Conservation (phyloP, 2,888 invertebrate genomes). For the Eristalinus sepulchralis region DNA sequence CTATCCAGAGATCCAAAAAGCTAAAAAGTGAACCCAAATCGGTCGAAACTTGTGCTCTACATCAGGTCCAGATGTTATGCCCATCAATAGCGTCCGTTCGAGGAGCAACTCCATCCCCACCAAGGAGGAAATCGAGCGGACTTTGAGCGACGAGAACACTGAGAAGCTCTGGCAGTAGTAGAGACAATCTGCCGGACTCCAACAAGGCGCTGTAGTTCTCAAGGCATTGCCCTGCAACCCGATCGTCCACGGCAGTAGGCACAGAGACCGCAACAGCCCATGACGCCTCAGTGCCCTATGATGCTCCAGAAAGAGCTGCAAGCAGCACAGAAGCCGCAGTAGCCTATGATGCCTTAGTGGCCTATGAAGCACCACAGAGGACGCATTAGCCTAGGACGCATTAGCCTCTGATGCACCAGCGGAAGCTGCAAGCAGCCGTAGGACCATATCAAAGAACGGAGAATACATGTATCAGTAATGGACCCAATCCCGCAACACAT, state of each 20-base stretch:
- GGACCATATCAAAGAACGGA: neutral
- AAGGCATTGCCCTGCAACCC: constrained; percentile 28
- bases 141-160: constrained; percentile 77
- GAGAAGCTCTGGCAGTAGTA: constrained; percentile 75
- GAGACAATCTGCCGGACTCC: constrained; percentile 64
- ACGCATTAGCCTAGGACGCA: too few relatives aligned
- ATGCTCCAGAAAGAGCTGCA: too few relatives aligned
- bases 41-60: neutral
- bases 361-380: too few relatives aligned
- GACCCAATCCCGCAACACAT: neutral
- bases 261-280: neutral
- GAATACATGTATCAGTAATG: neutral
- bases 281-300: neutral
- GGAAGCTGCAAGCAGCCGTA: neutral
- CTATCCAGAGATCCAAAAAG: neutral
- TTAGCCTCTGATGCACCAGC: too few relatives aligned
- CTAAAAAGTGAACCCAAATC: neutral
- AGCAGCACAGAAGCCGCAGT: too few relatives aligned
- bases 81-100: constrained; percentile 72
- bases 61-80: constrained; percentile 43
- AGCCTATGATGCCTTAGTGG: too few relatives aligned
- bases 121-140: constrained; percentile 76
- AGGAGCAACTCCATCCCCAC: constrained; percentile 77
- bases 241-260: neutral
- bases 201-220: constrained; percentile 45